phyloP scores from a whole-genome alignment of 2,888 invertebrate genomes.

The Melanostoma scalare region DNA sequence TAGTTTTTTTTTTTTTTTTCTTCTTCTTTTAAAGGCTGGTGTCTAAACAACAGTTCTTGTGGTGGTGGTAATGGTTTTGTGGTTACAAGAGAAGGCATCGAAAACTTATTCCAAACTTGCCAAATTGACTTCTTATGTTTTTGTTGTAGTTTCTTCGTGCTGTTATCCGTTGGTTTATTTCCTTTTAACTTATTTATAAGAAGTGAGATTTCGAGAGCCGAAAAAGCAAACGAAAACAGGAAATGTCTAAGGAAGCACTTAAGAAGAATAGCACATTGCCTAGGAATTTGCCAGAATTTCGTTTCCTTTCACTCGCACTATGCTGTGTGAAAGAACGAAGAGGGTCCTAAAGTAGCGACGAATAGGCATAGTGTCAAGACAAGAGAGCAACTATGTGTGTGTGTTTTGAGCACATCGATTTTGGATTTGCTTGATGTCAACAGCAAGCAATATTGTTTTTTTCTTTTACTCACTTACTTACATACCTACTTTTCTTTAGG shows the following conservation, averaged over 20 bases:
- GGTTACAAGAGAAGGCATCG: background rate
- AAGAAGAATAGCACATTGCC: conserved; percentile 63
- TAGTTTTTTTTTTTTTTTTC: too few relatives aligned
- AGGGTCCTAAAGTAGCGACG: conserved; percentile 27
- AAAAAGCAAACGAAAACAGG: conserved; percentile 54
- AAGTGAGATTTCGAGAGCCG: conserved; percentile 43
- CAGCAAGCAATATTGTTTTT: conserved; percentile 25
- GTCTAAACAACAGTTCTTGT: too few relatives aligned
- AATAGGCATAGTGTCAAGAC: conserved; percentile 32
- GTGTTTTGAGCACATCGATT: conserved; percentile 40
- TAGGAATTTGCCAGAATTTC: conserved; percentile 59
- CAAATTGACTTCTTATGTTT: conserved; percentile 68
- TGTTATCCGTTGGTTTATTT: conserved; percentile 53
- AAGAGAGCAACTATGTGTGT: background rate
- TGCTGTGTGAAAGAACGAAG: conserved; percentile 13
- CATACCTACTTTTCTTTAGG: background rate
- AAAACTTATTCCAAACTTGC: conserved; percentile 41
- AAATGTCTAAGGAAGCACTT: conserved; percentile 71
- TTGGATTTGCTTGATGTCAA: conserved; percentile 51
- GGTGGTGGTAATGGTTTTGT: too few relatives aligned
- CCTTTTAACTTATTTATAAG: conserved; percentile 65
- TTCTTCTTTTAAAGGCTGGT: too few relatives aligned
- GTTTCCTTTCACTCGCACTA: conserved; percentile 22
- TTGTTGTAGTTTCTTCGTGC: conserved; percentile 42
- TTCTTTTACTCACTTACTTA: background rate